Base-by-base conservation (phyloP, 1,140 invertebrate species). In the Holcopasites calliopsidis region DNA sequence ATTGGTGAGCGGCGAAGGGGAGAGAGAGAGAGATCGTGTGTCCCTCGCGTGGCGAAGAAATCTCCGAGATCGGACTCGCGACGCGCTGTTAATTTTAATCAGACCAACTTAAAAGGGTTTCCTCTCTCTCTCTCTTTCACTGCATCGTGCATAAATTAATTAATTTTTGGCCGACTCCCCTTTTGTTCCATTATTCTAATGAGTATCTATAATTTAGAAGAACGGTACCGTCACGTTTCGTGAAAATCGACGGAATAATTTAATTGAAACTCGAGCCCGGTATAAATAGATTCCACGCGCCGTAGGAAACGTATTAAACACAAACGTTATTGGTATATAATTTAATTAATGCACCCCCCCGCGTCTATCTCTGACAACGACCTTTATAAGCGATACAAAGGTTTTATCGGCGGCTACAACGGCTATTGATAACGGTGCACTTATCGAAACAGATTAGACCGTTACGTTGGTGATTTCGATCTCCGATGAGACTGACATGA, bases 11-110 rank as follows among this genome's bases (percentile, higher is more conserved):
- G 5, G n/a, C 23, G 26, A 16, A 8, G 28, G 21, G 5, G 23
- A 16, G 21, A 16, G 2, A 21, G 18, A 2, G 13, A 23, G 35
- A 16, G 44, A 3, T 13, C n/a, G 6, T 42, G 49, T 65, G 49
- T 21, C 49, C n/a, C 21, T 28, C 16, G 38, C 47, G 26, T 16
- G 44, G n/a, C 16, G 28, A 31, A 26, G 2, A 57, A 35, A 73
- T 73, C 61, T 73, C 44, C 21, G 10, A 35, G 28, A 42, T 26
- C 35, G 4, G 21, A 10, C 33, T 55, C 21, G 18, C 47, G 38
- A 52, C 42, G 23, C 49, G 23, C 50, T 61, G 54, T 64, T 82
- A 80, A 80, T 76, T 82, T 58, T 50, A 71, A 76, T 76, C 52
- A 21, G 49, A 7, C 11, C 10, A 1, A 10, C 21, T 11, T 33